Conservation (phyloP, 1,140 invertebrate species). For the Hylaeus anthracinus region DNA sequence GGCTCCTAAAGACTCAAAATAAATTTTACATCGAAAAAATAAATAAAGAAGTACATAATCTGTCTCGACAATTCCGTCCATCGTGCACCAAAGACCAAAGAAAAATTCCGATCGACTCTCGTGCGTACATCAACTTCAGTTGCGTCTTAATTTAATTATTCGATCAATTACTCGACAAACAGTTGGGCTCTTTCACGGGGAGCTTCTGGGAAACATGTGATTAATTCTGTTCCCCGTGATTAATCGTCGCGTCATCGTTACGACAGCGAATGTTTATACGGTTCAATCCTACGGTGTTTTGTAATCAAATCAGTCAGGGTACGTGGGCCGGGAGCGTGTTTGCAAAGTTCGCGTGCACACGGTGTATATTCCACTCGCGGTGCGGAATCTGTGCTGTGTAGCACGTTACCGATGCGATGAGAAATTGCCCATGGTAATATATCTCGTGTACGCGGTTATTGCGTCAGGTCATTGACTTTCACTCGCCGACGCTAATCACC, state of each 20-base stretch:
- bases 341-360: slow-evolving; percentile 38
- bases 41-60: too few species aligned
- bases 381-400: slow-evolving; percentile 39
- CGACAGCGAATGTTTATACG: slow-evolving; percentile 20
- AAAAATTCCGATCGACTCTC: too few species aligned
- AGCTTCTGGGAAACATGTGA: slow-evolving; percentile 23
- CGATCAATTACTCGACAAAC: slow-evolving; percentile 23
- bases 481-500: slow-evolving; percentile 49
- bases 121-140: too few species aligned
- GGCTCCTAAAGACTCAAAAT: too few species aligned
- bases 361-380: slow-evolving; percentile 43
- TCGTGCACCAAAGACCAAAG: too few species aligned
- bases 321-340: slow-evolving; percentile 39
- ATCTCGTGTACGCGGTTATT: slow-evolving; percentile 71
- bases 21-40: too few species aligned
- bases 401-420: slow-evolving; percentile 49
- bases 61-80: too few species aligned
- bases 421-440: slow-evolving; percentile 66
- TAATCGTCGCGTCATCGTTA: slow-evolving; percentile 3
- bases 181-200: slow-evolving; percentile 15
- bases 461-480: slow-evolving; percentile 67
- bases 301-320: slow-evolving; percentile 40
- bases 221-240: not conserved
- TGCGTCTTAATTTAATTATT: slow-evolving; percentile 4
- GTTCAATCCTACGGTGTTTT: slow-evolving; percentile 46